Evolutionary conservation across 2,113 vertebrate species (phyloP), one percentile per base, ranked within the genome.

Genomic region (Sturnira hondurensis): DNA sequence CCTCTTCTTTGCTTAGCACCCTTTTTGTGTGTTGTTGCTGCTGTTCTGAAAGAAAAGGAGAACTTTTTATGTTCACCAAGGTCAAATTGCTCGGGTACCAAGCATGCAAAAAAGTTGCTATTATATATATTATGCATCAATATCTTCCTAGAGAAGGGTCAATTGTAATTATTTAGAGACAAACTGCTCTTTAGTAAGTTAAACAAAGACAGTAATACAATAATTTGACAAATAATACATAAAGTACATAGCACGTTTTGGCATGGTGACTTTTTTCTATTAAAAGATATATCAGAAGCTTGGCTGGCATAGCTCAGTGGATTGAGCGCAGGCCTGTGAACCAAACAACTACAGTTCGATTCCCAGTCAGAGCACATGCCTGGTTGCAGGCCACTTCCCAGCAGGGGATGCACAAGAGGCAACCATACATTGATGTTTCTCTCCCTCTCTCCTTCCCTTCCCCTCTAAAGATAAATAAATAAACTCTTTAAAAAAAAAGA

Each of bases 41-140:
- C 38, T 89, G 5, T 73, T 94, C 41, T 58, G 31, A 88, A 97
- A 95, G 61, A 68, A 45, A 70, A 20, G 73, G 93, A 74, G 24
- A 91, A 3, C 33, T 86, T 97, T 81, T 70, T 89, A 9, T 95
- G 97, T 96, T 87, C 52, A 97, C 68, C 10, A n/a, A 33, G 22
- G 26, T 80, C 88, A 84, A 87, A 71, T 76, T 67, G 17, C 22
- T 63, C 6, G 76, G 47, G 20, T n/a, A 41, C 24, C 22, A 47
- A 1, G 82, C n/a, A 38, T 56, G 58, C 36, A 74, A 50, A 68
- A 81, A 86, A 88, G 15, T 81, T 56, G 31, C 67, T 81, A 2
- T 90, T 9, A 9, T 54, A 73, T 22, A 76, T 38, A 58, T n/a
- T 92, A 38, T 74, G 2, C 26, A 12, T 61, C 47, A n/a, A 14